phyloP scores from a whole-genome alignment of 35 echinoderm and acorn worm species.

The Lytechinus variegatus region DNA sequence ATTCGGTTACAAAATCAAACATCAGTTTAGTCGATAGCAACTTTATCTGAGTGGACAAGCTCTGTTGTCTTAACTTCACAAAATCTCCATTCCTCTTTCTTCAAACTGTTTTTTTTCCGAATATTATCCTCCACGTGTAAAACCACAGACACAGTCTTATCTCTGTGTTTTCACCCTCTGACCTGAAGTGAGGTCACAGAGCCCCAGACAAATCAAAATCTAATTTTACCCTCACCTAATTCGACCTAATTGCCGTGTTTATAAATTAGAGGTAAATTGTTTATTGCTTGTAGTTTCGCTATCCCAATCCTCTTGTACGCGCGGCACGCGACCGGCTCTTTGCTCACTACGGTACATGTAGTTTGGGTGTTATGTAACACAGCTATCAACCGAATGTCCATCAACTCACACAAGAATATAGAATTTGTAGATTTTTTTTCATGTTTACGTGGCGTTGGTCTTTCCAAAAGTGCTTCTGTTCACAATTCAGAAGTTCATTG shows the following conservation, averaged over 20 bases:
- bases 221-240: not conserved
- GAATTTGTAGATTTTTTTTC: too few species aligned
- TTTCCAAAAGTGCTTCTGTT: too few species aligned
- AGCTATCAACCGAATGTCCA: not conserved
- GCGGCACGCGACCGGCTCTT: not conserved
- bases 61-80: not conserved
- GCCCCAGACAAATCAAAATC: not conserved
- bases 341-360: not conserved
- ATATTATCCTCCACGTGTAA: not conserved
- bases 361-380: not conserved
- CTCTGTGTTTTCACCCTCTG: not conserved
- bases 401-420: not conserved
- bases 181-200: not conserved
- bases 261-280: conserved; percentile 5
- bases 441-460: too few species aligned
- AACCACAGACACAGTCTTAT: not conserved
- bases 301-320: not conserved
- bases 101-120: too few species aligned
- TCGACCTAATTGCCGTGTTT: not conserved
- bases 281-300: conserved; percentile 12
- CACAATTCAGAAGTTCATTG: too few species aligned
- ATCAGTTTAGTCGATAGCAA: too few species aligned
- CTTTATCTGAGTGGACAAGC: not conserved
- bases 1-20: too few species aligned
- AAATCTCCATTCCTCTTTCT: not conserved